phyloP scores from a whole-genome alignment of 2,888 invertebrate species.

The Emmelina monodactyla region DNA sequence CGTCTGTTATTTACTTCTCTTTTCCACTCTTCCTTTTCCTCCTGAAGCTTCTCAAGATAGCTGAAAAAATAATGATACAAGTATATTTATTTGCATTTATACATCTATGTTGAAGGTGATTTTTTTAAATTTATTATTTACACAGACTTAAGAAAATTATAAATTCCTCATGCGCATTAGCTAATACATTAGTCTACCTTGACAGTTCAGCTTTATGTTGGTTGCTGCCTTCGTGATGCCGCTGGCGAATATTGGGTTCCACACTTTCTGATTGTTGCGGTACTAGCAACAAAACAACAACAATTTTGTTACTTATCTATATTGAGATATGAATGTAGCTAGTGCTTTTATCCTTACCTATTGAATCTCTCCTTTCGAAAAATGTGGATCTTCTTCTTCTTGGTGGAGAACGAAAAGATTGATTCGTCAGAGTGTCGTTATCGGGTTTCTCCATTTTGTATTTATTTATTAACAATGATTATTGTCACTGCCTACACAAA shows the following conservation, averaged over 20 bases:
- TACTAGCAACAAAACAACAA: conserved; percentile 24
- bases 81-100: too few species aligned
- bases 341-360: too few species aligned
- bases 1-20: conserved; percentile 39
- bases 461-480: too few species aligned
- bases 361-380: conserved; percentile 47
- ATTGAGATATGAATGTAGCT: too few species aligned
- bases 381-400: conserved; percentile 50
- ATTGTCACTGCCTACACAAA: too few species aligned
- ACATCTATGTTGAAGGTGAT: too few species aligned
- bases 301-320: neutral
- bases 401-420: conserved; percentile 43
- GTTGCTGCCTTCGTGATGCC: too few species aligned
- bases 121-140: too few species aligned
- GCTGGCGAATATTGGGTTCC: conserved; percentile 17
- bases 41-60: conserved; percentile 37
- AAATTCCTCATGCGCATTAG: too few species aligned
- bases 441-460: conserved; percentile 40
- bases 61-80: conserved; percentile 26
- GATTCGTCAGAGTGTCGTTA: conserved; percentile 30
- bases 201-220: conserved; percentile 29
- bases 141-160: neutral
- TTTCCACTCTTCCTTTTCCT: conserved; percentile 54
- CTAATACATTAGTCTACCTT: too few species aligned
- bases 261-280: conserved; percentile 28